These are phyloP conservation scores for Pygoscelis adeliae DNA, from an alignment of 2,113 vertebrate species.

Conservation along the genomic window DNA sequence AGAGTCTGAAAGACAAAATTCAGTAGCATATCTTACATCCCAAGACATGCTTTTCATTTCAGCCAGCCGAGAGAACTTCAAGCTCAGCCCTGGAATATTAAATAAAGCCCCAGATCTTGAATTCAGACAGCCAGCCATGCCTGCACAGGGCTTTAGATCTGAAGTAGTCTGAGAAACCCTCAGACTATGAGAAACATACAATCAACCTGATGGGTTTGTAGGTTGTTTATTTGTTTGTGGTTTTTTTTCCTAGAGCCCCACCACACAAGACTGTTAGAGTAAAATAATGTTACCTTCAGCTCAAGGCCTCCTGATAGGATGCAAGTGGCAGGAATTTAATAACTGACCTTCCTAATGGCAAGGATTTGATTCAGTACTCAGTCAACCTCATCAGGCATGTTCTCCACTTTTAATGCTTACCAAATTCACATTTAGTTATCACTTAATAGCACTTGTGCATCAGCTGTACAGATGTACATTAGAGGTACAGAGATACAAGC, in stretches of 20 bases:
- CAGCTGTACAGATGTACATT: background rate
- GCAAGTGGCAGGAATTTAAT: background rate
- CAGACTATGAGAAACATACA: background rate
- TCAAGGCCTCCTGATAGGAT: background rate
- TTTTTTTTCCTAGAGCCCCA: background rate
- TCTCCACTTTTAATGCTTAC: background rate
- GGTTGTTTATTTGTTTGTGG: background rate
- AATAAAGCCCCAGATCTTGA: background rate
- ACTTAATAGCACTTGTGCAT: background rate
- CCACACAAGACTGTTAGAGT: background rate
- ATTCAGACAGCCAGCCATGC: background rate
- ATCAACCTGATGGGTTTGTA: background rate
- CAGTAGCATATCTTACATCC: background rate
- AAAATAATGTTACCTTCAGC: background rate
- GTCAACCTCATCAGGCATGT: background rate
- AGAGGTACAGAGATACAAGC: rapidly evolving
- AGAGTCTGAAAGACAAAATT: constrained; percentile 80
- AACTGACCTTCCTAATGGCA: background rate
- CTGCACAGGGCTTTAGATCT: background rate
- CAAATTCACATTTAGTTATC: background rate
- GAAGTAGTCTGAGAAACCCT: background rate
- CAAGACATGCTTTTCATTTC: background rate
- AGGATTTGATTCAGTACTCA: background rate
- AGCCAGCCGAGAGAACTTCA: background rate
- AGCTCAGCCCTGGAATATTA: background rate